phyloP scores from a whole-genome alignment of 2,888 invertebrate genomes.

The Cephus rjabovi region DNA sequence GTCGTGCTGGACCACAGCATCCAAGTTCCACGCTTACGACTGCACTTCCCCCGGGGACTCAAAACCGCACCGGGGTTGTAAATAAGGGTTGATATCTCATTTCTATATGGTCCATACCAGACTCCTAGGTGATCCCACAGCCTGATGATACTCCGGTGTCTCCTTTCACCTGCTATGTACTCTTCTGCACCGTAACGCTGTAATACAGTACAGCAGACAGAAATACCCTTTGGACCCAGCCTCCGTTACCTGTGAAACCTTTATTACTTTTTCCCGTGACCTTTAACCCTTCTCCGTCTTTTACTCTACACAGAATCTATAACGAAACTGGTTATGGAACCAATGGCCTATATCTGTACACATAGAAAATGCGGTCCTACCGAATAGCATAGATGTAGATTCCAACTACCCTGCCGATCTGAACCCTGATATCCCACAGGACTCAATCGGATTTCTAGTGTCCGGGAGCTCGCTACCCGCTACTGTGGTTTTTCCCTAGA shows the following conservation, averaged over 20 bases:
- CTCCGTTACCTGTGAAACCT: too few relatives aligned
- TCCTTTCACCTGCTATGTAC: not conserved
- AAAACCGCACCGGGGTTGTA: not conserved
- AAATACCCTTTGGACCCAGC: too few relatives aligned
- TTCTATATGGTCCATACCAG: not conserved
- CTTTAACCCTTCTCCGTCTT: too few relatives aligned
- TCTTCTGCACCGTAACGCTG: too few relatives aligned
- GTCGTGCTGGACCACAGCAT: too few relatives aligned
- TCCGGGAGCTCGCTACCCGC: not conserved
- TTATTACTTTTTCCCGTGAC: too few relatives aligned
- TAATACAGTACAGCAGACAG: too few relatives aligned
- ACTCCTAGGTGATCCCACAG: not conserved
- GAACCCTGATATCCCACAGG: not conserved
- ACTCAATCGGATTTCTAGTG: not conserved
- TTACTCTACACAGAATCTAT: too few relatives aligned
- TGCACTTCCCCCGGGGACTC: not conserved
- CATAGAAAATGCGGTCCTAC: not conserved
- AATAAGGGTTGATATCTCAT: constrained; percentile 8
- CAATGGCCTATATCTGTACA: too few relatives aligned
- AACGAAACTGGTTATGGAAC: too few relatives aligned
- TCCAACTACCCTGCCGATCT: not conserved
- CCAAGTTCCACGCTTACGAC: too few relatives aligned
- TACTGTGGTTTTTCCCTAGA: not conserved
- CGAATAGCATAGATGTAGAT: not conserved
- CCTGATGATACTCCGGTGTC: constrained; percentile 1